Conservation (phyloP, 1,140 invertebrate species). For the Drosophila grimshawi region DNA sequence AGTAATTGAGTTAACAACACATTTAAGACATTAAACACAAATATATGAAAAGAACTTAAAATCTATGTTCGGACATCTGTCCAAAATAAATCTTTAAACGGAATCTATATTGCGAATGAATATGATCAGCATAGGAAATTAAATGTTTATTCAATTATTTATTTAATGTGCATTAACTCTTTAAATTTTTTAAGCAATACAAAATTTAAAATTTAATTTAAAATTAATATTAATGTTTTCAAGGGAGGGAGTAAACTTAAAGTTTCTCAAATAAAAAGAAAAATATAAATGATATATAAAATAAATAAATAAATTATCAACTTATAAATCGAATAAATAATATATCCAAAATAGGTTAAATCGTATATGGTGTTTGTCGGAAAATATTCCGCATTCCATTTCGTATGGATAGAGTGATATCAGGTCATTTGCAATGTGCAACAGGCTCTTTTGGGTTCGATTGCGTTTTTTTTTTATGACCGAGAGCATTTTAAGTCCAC, state of each 20-base stretch:
- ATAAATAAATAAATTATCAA: no score
- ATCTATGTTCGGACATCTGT: conserved; percentile 1
- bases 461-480: neutral
- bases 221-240: no score
- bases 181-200: no score
- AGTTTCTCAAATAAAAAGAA: no score
- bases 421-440: neutral
- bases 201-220: no score
- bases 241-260: no score
- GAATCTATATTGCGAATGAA: conserved; percentile 13
- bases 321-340: no score
- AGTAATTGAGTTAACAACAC: conserved; percentile 16
- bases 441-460: neutral
- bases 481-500: conserved; percentile 20
- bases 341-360: no score
- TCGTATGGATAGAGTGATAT: neutral
- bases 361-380: no score
- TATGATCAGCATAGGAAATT: conserved; percentile 14
- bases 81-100: conserved; percentile 6
- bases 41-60: neutral
- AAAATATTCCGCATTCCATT: neutral
- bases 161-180: no score
- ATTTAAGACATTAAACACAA: conserved; percentile 3
- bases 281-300: no score
- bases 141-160: neutral